Base-by-base conservation (phyloP, 2,113 vertebrate species). In the Xiphias gladius region DNA sequence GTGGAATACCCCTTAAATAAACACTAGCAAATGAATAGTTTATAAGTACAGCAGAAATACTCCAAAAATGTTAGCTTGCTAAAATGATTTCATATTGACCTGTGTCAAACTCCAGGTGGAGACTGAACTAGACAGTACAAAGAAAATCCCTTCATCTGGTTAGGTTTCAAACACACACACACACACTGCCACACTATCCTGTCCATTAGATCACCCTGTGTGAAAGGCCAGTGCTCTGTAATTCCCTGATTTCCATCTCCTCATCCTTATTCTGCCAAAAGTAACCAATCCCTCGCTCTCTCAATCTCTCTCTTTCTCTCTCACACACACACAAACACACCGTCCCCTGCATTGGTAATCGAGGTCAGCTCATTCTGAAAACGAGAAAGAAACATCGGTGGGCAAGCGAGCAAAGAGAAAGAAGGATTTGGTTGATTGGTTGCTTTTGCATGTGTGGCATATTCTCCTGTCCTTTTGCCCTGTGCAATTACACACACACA, bases 311-410 rank as follows among this genome's bases (percentile, higher is more conserved):
- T n/a, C n/a, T n/a, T n/a, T n/a, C n/a, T n/a, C n/a, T n/a, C n/a
- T n/a, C 63, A 48, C 66, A 66, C 72, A 57, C 73, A 43, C 69
- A 39, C 46, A 30, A 66, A 46, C 67, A 57, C 69, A 52, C 35
- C 64, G 50, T 68, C 63, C 94, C 89, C 94, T 95, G 96, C 96
- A 96, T 96, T 94, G 95, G 95, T 97, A 96, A 94, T 95, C 93
- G 94, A 91, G 95, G 96, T 96, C 93, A 88, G 69, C 94, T 94
- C 92, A 92, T 90, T 74, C 92, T 86, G 90, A 85, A 57, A 91
- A 91, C 84, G 90, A 86, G 73, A 92, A 91, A 87, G 77, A 67
- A 64, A 76, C 55, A 41, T 61, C 26, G 6, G 57, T 59, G 37
- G 79, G 66, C 41, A 39, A 68, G 71, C 37, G 22, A 66, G 83